Evolutionary conservation across 2,113 vertebrate genomes (phyloP).

Genomic region (Sturnira hondurensis): DNA sequence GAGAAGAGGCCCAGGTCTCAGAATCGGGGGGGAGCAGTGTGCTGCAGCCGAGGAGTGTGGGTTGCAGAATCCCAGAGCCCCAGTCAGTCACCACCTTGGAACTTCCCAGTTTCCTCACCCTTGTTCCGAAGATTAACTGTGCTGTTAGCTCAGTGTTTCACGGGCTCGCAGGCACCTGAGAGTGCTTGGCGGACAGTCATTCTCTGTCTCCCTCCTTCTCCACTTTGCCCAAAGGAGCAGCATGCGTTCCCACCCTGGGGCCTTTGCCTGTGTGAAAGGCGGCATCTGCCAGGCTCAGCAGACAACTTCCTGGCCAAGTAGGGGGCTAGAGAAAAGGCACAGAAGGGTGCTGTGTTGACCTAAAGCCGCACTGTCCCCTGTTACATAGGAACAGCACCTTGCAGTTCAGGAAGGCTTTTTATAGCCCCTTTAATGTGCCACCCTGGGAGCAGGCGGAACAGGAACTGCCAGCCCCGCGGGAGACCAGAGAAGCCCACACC

Average conservation of each 20-base stretch:
- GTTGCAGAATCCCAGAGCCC: neutral
- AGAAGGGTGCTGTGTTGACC: rapidly evolving
- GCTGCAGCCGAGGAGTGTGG: neutral
- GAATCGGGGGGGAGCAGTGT: neutral
- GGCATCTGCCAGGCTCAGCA: neutral
- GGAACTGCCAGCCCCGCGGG: neutral
- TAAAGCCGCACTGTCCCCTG: neutral
- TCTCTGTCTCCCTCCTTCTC: neutral
- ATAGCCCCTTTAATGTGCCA: neutral
- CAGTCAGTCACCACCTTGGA: rapidly evolving
- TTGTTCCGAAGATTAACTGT: rapidly evolving
- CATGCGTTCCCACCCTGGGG: neutral
- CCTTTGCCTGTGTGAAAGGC: neutral
- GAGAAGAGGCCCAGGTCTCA: neutral
- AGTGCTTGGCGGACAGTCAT: too few species aligned
- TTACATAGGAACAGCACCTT: neutral
- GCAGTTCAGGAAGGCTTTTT: neutral
- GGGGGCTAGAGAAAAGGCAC: neutral
- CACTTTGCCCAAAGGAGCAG: neutral
- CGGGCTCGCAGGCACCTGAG: neutral
- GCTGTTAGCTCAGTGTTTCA: neutral
- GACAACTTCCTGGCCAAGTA: neutral
- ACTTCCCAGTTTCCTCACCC: neutral
- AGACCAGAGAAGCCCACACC: neutral
- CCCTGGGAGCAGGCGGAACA: neutral